Percentiles rank a stretch among this genome's conserved stretches.
These are phyloP conservation scores for Drosophila nigritarsus DNA, from an alignment of 2,888 invertebrate species.

Conservation along the genomic window DNA sequence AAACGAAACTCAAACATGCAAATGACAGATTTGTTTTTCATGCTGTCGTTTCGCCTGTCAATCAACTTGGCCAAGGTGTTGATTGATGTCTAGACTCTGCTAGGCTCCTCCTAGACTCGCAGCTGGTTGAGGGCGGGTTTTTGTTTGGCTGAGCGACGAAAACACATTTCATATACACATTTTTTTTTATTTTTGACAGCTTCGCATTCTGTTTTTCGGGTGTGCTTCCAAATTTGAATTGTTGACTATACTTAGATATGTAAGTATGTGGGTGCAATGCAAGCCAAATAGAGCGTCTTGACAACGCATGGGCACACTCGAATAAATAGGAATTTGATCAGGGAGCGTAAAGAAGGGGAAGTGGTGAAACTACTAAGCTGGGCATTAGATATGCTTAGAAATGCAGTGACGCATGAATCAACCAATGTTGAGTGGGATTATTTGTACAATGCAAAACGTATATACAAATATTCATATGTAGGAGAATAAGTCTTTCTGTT, in stretches of 20 bases:
- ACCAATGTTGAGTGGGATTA: conserved; percentile 43
- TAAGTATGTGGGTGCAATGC: conserved; percentile 49
- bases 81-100: conserved; percentile 71
- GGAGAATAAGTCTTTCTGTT: not conserved
- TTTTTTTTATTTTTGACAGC: conserved; percentile 68
- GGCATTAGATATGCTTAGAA: conserved; percentile 58
- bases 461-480: conserved; percentile 1
- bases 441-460: conserved; percentile 15
- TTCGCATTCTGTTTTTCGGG: conserved; percentile 39
- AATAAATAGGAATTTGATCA: conserved; percentile 19
- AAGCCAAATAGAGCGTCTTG: conserved; percentile 47
- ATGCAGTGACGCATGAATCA: conserved; percentile 60
- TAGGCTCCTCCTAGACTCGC: conserved; percentile 23
- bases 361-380: conserved; percentile 55
- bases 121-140: conserved; percentile 17
- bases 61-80: conserved; percentile 75
- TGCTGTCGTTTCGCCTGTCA: conserved; percentile 73
- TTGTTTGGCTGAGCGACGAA: conserved; percentile 18
- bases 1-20: conserved; percentile 73
- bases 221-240: conserved; percentile 28
- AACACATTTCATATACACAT: conserved; percentile 51
- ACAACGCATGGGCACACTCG: conserved; percentile 50
- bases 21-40: conserved; percentile 79
- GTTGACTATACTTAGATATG: conserved; percentile 5
- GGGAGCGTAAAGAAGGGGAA: not conserved